Base-by-base conservation (phyloP, 2,797 vertebrate genomes). In the Sternotherus odoratus region DNA sequence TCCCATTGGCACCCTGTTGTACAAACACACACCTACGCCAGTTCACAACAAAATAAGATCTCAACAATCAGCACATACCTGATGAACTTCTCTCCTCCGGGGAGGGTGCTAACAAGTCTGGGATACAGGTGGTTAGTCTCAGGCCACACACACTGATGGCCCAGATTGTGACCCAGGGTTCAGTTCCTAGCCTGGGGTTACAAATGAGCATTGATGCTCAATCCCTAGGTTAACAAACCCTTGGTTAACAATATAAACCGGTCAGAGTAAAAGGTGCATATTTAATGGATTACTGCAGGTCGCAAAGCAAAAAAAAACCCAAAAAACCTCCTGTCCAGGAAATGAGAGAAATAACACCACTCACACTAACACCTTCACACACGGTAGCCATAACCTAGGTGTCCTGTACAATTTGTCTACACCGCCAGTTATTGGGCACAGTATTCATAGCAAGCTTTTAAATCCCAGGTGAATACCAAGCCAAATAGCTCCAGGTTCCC, bases 381-480 rank as follows among this genome's bases (percentile, higher is more conserved):
- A 48, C 82, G 69, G 23, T 48, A 69, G 77, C 77, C 49, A 49
- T 72, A 30, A 48, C 57, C 90, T 77, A 33, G 56, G 33, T 72
- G 87, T 95, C 91, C 90, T 51, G 43, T 12, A 50, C 85, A 60
- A 94, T 74, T 85, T 69, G 53, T 77, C 57, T 16, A 51, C 63
- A 74, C 30, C 80, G 12, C 48, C 53, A 53, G 28, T n/a, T 39
- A 39, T 9, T 78, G 53, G 79, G 74, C 23, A 48, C 46, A 33
- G 2, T 85, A 83, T 77, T 74, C 90, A 87, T 85, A 88, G 84
- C 6, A 26, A 96, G 16, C 36, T 12, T 82, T 95, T 86, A 96
- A 94, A 93, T 80, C 54, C 54, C 88, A 94, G 87, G 87, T 48
- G 30, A 88, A 49, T 69, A 86, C 88, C 54, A 78, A 88, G 87